Base-by-base conservation (phyloP, 2,888 invertebrate genomes). In the Cryptus viduatorius region DNA sequence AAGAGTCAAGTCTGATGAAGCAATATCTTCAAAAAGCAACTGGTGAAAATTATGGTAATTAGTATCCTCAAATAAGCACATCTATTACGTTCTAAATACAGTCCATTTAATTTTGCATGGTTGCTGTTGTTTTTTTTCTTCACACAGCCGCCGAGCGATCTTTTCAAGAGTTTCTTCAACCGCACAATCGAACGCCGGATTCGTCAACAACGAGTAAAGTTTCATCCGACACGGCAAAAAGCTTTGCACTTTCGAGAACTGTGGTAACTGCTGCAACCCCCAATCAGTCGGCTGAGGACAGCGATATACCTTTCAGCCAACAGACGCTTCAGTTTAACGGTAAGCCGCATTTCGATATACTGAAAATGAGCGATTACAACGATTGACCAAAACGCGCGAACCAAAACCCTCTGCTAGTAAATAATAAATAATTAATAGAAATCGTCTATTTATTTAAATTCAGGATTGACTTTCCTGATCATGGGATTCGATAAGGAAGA, bases 401-500 rank as follows among this genome's bases (percentile, higher is more conserved):
- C 24, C 1, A 1, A 24, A 24, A 24, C 3, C 1, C 24, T 24
- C 24, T 44, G 8, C 12, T 44, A 12, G 12, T 24, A 8, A 16
- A 31, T 50, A 2, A 3, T 31, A 0, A 3, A 42, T 29, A 42
- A 44, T 16, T 3, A 4, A 4, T 46, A 46, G 44, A 12, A 3
- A 67, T 10, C 10, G n/a, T 24, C 37, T 4, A 12, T 14, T 16
- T 56, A 16, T 65, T 67, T 42, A n/a, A 67, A 31, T 61, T 84
- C 78, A 94, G 94, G 92, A 10, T 79, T 92, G 24, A 91, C 90
- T 29, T 94, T 94, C 86, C 92, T 94, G 42, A 89, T 96, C 2
- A 91, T 92, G 56, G 94, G 94, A 68, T 94, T 95, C 48, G 93
- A 94, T 19, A 93, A 93, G 1, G 94, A 94, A 12, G 94, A 94